Percentiles rank a stretch among this genome's conserved stretches.
These are phyloP conservation scores for Zootoca vivipara DNA, from an alignment of 2,113 vertebrate genomes.

Conservation along the genomic window DNA sequence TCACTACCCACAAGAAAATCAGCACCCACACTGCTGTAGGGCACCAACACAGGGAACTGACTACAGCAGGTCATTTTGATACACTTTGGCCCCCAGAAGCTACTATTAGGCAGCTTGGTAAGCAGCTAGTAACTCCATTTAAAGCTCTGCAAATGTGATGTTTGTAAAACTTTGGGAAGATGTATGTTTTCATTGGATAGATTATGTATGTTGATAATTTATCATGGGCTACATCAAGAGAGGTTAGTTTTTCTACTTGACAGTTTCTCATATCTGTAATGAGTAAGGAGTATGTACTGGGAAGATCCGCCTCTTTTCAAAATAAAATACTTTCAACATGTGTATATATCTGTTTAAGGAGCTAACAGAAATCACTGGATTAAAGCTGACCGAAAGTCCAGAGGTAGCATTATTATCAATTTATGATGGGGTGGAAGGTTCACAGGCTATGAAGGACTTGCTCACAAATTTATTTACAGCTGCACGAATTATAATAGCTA, in stretches of 20 bases:
- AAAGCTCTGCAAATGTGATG: background rate
- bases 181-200: background rate
- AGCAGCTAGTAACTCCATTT: background rate
- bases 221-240: background rate
- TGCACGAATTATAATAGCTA: no score
- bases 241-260: background rate
- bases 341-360: background rate
- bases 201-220: background rate
- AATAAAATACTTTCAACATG: background rate
- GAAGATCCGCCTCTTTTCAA: background rate
- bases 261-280: background rate
- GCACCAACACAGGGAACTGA: background rate
- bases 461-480: no score
- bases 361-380: no score
- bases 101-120: background rate
- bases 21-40: background rate
- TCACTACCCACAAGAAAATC: background rate
- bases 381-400: no score
- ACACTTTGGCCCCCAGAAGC: background rate
- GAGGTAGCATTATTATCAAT: no score
- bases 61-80: background rate
- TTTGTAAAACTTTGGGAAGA: background rate
- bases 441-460: no score
- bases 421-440: no score
- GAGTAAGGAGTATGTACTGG: background rate